These are phyloP conservation scores for Cephonodes hylas DNA, from an alignment of 2,888 invertebrate genomes.

Conservation along the genomic window DNA sequence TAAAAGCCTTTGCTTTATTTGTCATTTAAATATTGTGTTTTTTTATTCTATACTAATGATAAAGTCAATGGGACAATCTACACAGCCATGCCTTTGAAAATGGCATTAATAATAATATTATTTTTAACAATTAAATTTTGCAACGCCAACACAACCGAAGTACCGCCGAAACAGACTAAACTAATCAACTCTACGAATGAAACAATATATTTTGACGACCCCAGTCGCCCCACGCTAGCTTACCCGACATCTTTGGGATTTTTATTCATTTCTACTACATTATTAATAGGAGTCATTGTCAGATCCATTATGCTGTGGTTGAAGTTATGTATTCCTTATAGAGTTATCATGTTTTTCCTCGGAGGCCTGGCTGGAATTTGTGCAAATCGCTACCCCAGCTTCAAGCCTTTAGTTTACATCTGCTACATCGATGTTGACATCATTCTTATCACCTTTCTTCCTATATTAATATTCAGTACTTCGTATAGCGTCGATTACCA, in stretches of 20 bases:
- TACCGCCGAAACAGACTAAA: neutral
- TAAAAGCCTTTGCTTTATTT: too few relatives aligned
- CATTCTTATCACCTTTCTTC: slow-evolving; percentile 53
- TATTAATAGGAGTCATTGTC: slow-evolving; percentile 59
- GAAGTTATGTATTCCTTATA: slow-evolving; percentile 54
- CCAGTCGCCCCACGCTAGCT: slow-evolving; percentile 41
- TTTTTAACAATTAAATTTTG: slow-evolving; percentile 21
- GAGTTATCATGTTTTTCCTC: slow-evolving; percentile 65
- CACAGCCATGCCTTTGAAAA: slow-evolving; percentile 33
- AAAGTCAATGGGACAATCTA: slow-evolving; percentile 24
- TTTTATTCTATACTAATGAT: too few relatives aligned
- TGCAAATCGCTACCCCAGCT: slow-evolving; percentile 49
- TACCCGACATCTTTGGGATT: slow-evolving; percentile 57
- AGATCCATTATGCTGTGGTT: slow-evolving; percentile 60
- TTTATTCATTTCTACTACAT: slow-evolving; percentile 55
- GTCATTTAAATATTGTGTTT: too few relatives aligned
- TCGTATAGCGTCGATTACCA: slow-evolving; percentile 68
- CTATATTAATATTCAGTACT: slow-evolving; percentile 62
- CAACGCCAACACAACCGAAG: slow-evolving; percentile 8
- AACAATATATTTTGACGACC: slow-evolving; percentile 31
- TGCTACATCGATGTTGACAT: slow-evolving; percentile 63
- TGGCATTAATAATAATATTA: slow-evolving; percentile 21
- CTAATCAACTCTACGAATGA: slow-evolving; percentile 16
- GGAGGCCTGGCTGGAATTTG: slow-evolving; percentile 64
- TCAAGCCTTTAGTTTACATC: slow-evolving; percentile 57